Evolutionary conservation across 2,113 vertebrate genomes (phyloP), one percentile per base, ranked within the genome.

Genomic region (Datnioides undecimradiatus): DNA sequence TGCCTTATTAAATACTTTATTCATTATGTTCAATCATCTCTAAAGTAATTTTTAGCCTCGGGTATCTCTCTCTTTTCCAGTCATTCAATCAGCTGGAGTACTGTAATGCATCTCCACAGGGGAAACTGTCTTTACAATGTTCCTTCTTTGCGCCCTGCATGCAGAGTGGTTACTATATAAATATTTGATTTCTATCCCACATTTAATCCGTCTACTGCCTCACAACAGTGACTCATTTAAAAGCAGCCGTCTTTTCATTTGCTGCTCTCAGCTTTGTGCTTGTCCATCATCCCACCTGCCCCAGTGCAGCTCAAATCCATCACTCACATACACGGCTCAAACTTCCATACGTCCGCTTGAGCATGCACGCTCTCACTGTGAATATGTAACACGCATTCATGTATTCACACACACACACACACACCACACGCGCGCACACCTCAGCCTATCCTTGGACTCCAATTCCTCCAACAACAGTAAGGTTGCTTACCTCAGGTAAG

Each of bases 401-500:
- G 54, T 60, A 33, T 38, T 23, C 65, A 45, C 31, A 33, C 80
- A 52, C 40, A 36, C 57, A 54, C 63, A 40, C 67, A 63, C 74
- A 48, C 27, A 19, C 49, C 59, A 48, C 80, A 55, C 67, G 48
- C 27, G 67, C 67, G 34, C 71, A 67, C 69, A 46, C 51, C 64
- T n/a, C 46, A 29, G 51, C 65, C 45, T 66, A 40, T 74, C 62
- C 51, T 52, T 63, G 48, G 73, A 63, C 57, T 43, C 23, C 1
- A 23, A 59, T 68, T 81, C 64, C 38, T 69, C 14, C 62, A 29
- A 10, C 69, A 63, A 6, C 70, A 57, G 80, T 45, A 5, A 60
- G 79, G 84, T 52, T 71, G 77, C 83, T 83, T 88, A 83, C 71
- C 82, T 86, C 82, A 83, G 40, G 91, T 89, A 77, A 91, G 85